phyloP scores from a whole-genome alignment of 2,797 vertebrate species.

The Trachops cirrhosus region DNA sequence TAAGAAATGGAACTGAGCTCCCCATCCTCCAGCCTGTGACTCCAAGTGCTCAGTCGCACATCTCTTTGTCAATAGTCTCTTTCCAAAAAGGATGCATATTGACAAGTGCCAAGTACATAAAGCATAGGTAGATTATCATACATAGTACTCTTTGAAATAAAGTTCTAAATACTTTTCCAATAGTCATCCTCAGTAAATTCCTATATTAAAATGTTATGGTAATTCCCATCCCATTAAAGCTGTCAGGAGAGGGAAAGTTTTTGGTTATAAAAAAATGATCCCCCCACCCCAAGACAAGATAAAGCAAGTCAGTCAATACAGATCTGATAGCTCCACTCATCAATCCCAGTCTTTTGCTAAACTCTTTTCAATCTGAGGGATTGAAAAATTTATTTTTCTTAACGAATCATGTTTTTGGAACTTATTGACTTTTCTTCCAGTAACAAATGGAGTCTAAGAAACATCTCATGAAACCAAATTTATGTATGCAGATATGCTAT shows the following conservation, averaged over 20 bases:
- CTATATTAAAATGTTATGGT: not conserved
- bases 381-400: constrained; percentile 23
- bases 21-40: not conserved
- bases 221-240: not conserved
- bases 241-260: not conserved
- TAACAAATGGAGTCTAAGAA: constrained; percentile 1
- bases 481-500: not conserved
- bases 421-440: constrained; percentile 40
- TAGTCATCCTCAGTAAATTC: not conserved
- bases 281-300: not conserved
- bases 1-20: not conserved
- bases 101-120: not conserved
- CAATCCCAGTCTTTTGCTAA: not conserved
- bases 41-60: not conserved
- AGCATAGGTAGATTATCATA: not conserved
- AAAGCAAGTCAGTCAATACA: constrained; percentile 23
- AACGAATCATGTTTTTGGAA: constrained; percentile 22
- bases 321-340: constrained; percentile 32
- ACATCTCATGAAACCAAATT: constrained; percentile 30
- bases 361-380: not conserved
- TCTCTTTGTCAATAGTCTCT: not conserved
- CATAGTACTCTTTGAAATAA: not conserved
- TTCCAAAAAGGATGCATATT: not conserved
- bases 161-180: not conserved
- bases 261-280: constrained; percentile 64